Base-by-base conservation (phyloP, 2,888 invertebrate species). In the Anorthoa munda region DNA sequence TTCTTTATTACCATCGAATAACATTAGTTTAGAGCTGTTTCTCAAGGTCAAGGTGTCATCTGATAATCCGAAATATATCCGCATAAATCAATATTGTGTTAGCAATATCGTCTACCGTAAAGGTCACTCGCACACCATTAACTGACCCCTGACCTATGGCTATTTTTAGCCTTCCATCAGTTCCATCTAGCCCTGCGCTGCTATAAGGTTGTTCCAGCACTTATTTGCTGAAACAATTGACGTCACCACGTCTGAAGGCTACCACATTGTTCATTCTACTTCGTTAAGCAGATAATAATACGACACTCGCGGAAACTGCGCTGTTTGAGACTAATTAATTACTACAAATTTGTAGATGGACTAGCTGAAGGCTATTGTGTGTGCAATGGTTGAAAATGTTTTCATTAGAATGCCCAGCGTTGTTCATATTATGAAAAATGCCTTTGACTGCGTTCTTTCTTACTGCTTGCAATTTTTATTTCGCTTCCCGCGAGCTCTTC, bases 181-280 rank as follows among this genome's bases (percentile, higher is more conserved):
- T 87, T 88, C 91, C 91, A 91, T 90, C 90, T 86, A 92, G 89
- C 89, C 85, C 86, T 90, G 91, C 90, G 87, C 86, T 72, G 86
- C 93, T 82, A 86, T 93, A 93, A 95, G 95, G 95, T 90, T 93
- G 86, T 87, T 88, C 82, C 89, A 90, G 89, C 83, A 91, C 87
- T 93, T 92, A 93, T 95, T 94, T 93, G 93, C 95, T 95, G 93
- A 95, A 95, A 95, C 95, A 94, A 94, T 93, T 95, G 95, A 95
- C 95, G 95, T 96, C 95, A 95, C 86, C 87, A 77, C 85, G 86
- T 87, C 89, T 90, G 93, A 94, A 94, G 95, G 94, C 91, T 90
- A 86, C 85, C 84, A 85, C 87, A 91, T 90, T 90, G 90, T 92
- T 92, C 90, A 91, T 92, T 92, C 90, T 90, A 90, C 89, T 87